These are phyloP conservation scores for Notiomystis cincta DNA, from an alignment of 2,113 vertebrate species.

Conservation along the genomic window DNA sequence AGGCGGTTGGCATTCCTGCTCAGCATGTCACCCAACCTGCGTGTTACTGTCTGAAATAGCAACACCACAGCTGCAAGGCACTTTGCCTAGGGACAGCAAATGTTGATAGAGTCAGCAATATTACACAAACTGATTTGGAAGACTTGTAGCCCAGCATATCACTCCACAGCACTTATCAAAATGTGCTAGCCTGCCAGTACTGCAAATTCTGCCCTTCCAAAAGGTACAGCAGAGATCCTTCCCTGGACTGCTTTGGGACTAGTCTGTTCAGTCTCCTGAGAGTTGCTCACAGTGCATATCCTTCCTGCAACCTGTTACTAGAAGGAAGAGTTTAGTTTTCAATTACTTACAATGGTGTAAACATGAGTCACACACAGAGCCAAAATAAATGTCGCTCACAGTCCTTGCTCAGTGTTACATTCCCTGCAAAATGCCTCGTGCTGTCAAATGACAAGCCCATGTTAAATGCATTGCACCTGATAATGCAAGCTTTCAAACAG, in stretches of 20 bases:
- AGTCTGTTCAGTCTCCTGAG: background rate
- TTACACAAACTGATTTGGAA: background rate
- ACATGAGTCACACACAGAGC: background rate
- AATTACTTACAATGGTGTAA: background rate
- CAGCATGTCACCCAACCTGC: background rate
- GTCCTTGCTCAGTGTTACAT: background rate
- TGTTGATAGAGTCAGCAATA: background rate
- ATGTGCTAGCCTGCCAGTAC: background rate
- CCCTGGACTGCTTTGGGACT: background rate
- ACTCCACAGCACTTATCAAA: background rate
- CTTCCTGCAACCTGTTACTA: background rate
- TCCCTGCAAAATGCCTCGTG: background rate
- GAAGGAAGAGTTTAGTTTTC: background rate
- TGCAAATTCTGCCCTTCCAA: background rate
- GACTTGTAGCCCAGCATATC: background rate
- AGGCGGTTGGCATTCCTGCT: background rate
- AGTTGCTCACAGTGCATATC: background rate
- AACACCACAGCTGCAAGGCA: background rate
- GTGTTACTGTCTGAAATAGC: background rate
- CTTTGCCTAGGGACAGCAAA: background rate
- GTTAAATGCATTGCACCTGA: background rate
- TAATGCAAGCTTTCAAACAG: background rate
- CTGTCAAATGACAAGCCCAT: background rate
- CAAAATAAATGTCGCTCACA: background rate
- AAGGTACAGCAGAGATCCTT: background rate